Evolutionary conservation across 2,888 invertebrate species (phyloP), one percentile per base, ranked within the genome.

Genomic region (Xiphydria camelus): DNA sequence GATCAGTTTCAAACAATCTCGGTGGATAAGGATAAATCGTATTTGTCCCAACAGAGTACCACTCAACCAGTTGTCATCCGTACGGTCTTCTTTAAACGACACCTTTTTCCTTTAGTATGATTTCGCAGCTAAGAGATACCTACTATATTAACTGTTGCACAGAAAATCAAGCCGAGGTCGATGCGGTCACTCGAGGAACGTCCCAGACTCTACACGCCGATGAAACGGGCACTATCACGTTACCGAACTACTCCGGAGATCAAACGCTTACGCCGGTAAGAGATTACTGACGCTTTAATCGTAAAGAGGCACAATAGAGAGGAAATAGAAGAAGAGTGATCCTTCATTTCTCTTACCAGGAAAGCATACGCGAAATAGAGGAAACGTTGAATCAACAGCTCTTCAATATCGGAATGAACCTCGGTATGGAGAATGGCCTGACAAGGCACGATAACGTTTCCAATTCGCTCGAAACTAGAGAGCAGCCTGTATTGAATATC

Each of bases 371-470:
- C 38, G 75, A 76, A 47, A 68, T 77, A 25, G 76, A 77, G 45
- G 75, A 77, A 35, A 75, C 76, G 1, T 52, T 77, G 20, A 76
- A 75, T 54, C 73, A 73, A 26, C 76, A 76, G 49, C 57, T 77
- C 19, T 70, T 73, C 40, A 69, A 62, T 40, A 70, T 73, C 4
- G 66, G 64, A 9, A 55, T 73, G 58, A 66, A 66, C 44, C 51
- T 70, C n/a, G 62, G 52, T 1, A 33, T 68, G 9, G 61, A 53
- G 15, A 56, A 45, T 15, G 53, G 51, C 46, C 34, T 62, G 2
- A 25, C 59, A 4, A 58, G 50, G 10, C 53, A 55, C 15, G 52
- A 61, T 1, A 57, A 47, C 5, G 61, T 61, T 19, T 21, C 26
- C 10, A 37, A 17, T 32, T 49, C 58, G 17, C 45, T 51, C 25